phyloP scores from a whole-genome alignment of 1,140 invertebrate species.

The Drosophila pandora region DNA sequence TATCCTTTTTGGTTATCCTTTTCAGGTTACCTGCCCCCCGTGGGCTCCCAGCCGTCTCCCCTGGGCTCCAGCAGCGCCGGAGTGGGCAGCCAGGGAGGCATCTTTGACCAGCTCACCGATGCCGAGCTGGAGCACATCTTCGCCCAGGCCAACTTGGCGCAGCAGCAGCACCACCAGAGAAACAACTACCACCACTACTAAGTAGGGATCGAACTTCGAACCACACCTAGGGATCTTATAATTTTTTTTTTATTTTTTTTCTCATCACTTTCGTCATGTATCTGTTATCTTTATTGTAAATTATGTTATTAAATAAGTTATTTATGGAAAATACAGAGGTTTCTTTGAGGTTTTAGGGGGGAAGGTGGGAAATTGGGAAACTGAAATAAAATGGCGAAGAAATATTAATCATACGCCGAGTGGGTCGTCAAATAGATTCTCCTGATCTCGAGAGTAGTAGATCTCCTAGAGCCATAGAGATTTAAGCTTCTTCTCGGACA shows the following conservation, averaged over 20 bases:
- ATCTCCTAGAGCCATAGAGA: too few relatives aligned
- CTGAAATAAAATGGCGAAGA: too few relatives aligned
- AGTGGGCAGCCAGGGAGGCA: slow-evolving; percentile 42
- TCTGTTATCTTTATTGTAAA: slow-evolving; percentile 34
- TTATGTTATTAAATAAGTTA: slow-evolving; percentile 76
- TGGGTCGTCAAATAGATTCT: too few relatives aligned
- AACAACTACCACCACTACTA: slow-evolving; percentile 59
- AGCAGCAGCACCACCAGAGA: slow-evolving; percentile 52
- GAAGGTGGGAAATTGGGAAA: too few relatives aligned
- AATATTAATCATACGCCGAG: too few relatives aligned
- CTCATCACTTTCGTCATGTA: not conserved
- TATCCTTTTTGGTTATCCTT: not conserved
- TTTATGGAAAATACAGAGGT: slow-evolving; percentile 42
- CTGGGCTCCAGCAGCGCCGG: slow-evolving; percentile 27
- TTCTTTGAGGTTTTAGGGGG: not conserved
- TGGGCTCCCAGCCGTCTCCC: slow-evolving; percentile 32
- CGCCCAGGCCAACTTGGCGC: slow-evolving; percentile 68
- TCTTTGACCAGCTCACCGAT: slow-evolving; percentile 74
- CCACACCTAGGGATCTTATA: slow-evolving; percentile 8
- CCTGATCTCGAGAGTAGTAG: too few relatives aligned
- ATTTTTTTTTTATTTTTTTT: slow-evolving; percentile 44
- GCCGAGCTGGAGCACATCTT: slow-evolving; percentile 79
- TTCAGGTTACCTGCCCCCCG: slow-evolving; percentile 73
- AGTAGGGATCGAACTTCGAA: not conserved
- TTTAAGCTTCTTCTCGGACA: too few relatives aligned